Evolutionary conservation across 1,140 invertebrate species (phyloP).

Genomic region (Drosophila chauvacae): DNA sequence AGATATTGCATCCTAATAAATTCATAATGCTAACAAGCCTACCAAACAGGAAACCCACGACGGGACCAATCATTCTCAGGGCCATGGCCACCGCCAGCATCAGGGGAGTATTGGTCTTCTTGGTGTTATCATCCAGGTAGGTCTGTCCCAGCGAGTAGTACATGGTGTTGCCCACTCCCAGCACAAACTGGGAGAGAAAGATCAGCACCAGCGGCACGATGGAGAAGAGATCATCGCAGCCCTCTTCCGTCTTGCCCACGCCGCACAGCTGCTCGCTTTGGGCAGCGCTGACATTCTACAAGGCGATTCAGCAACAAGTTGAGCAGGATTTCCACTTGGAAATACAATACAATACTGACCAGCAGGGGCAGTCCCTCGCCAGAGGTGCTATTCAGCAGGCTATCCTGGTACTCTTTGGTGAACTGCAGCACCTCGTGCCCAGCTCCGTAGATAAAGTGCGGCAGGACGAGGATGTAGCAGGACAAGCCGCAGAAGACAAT

Average conservation of each 20-base stretch:
- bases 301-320: not conserved
- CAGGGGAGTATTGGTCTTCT: constrained; percentile 88
- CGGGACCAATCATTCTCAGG: constrained; percentile 78
- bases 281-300: constrained; percentile 48
- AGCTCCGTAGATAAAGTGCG: constrained; percentile 89
- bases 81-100: constrained; percentile 85
- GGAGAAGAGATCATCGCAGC: constrained; percentile 85
- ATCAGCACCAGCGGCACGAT: constrained; percentile 87
- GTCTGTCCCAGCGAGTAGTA: constrained; percentile 89
- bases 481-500: constrained; percentile 87
- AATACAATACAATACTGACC: constrained; percentile 28
- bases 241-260: constrained; percentile 54
- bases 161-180: constrained; percentile 89
- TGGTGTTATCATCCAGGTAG: constrained; percentile 90
- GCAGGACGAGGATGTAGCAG: constrained; percentile 88
- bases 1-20: not conserved
- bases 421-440: constrained; percentile 86
- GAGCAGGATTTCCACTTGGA: not conserved
- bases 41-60: constrained; percentile 81
- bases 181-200: constrained; percentile 89
- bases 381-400: constrained; percentile 35
- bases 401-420: constrained; percentile 84
- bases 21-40: not conserved
- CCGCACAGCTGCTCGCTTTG: constrained; percentile 71
- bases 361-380: constrained; percentile 27